These are phyloP conservation scores for Bursaphelenchus mucronatus DNA, from an alignment of 1,140 invertebrate species.

Conservation along the genomic window DNA sequence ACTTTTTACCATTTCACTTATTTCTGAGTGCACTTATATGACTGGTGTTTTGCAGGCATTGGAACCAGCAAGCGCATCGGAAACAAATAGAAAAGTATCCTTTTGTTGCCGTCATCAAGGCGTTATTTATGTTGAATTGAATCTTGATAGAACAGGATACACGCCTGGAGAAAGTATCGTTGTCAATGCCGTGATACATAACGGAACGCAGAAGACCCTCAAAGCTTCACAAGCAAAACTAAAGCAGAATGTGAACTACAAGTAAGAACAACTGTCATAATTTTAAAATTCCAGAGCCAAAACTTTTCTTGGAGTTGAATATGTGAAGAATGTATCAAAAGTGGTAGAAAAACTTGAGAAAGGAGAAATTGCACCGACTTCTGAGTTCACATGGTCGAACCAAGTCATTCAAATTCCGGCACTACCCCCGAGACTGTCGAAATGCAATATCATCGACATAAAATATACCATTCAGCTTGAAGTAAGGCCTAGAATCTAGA, in stretches of 20 bases:
- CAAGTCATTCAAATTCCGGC: conserved; percentile 48
- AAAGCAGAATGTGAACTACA: conserved; percentile 55
- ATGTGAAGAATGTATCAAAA: conserved; percentile 36
- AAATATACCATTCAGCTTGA: conserved; percentile 51
- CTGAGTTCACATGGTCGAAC: conserved; percentile 29
- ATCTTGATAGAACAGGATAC: conserved; percentile 47
- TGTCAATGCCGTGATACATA: conserved; percentile 41
- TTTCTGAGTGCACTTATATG: conserved; percentile 9
- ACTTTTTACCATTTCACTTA: conserved; percentile 18
- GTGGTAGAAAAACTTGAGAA: conserved; percentile 28
- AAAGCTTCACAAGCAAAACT: conserved; percentile 33
- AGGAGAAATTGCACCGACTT: conserved; percentile 36
- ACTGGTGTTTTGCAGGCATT: conserved; percentile 31
- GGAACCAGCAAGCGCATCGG: conserved; percentile 41
- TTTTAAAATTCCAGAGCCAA: conserved; percentile 50
- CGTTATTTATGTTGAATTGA: conserved; percentile 42
- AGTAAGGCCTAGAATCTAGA: conserved; percentile 21
- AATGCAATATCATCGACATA: conserved; percentile 55
- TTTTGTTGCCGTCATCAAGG: conserved; percentile 55
- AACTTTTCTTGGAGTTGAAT: conserved; percentile 57
- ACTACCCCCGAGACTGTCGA: conserved; percentile 49
- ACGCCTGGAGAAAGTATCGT: conserved; percentile 55
- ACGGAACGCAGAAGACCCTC: conserved; percentile 35
- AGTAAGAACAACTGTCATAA: conserved; percentile 25
- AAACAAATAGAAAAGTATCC: conserved; percentile 49